Conservation (phyloP, 2,113 vertebrate species). For the Trogon surrucura region DNA sequence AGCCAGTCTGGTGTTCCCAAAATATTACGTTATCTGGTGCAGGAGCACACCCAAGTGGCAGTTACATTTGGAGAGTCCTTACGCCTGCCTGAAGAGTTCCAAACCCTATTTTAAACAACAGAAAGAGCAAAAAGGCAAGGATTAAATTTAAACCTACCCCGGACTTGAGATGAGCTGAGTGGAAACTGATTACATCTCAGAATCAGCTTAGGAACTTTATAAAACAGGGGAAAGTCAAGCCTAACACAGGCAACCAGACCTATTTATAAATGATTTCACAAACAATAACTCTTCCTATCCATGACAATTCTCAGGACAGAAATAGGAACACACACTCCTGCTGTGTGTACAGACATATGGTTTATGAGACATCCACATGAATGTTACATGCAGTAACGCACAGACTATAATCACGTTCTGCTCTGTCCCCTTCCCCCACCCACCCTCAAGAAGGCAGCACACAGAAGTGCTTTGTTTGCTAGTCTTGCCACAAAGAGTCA, state of each 20-base stretch:
- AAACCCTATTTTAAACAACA: background rate
- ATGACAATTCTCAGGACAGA: background rate
- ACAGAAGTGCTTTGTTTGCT: background rate
- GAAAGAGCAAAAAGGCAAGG: background rate
- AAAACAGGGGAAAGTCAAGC: background rate
- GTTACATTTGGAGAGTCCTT: background rate
- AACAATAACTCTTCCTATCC: background rate
- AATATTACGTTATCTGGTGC: background rate
- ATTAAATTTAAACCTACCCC: background rate
- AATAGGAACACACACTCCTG: background rate
- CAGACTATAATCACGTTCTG: background rate
- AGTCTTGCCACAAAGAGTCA: background rate
- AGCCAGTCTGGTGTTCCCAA: background rate
- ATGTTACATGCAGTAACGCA: background rate
- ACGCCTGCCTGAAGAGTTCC: background rate
- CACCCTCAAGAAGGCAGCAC: background rate
- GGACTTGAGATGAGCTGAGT: background rate
- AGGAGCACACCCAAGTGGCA: background rate
- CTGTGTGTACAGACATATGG: background rate
- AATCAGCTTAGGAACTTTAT: background rate
- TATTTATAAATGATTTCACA: conserved; percentile 20
- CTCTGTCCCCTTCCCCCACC: background rate
- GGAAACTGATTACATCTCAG: background rate
- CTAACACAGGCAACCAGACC: background rate
- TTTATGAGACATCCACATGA: background rate